Evolutionary conservation across 2,888 invertebrate species (phyloP).

Genomic region (Mystacides longicornis): DNA sequence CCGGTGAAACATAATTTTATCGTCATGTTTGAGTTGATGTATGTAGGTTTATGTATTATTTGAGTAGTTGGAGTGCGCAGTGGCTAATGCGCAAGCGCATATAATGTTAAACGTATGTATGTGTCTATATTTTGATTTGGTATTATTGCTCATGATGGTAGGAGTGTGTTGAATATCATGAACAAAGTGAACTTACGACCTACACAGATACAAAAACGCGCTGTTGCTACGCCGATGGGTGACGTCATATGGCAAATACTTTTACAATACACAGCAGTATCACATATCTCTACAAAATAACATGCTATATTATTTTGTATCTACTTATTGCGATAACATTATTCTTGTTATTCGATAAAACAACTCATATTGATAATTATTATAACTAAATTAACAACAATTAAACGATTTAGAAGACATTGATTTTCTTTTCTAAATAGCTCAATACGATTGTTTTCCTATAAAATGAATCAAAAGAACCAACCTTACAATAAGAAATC

Average conservation of each 20-base stretch:
- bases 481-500: too few relatives aligned
- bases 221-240: slow-evolving; percentile 22
- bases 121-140: background rate
- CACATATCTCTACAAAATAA: background rate
- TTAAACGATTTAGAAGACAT: too few relatives aligned
- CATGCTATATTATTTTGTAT: background rate
- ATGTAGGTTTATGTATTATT: slow-evolving; percentile 2
- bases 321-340: too few relatives aligned
- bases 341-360: too few relatives aligned
- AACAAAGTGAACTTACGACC: slow-evolving; percentile 23
- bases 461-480: too few relatives aligned
- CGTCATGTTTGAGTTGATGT: slow-evolving; percentile 7
- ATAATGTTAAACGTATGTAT: background rate
- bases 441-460: too few relatives aligned
- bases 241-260: slow-evolving; percentile 20
- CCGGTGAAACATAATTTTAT: slow-evolving; percentile 19
- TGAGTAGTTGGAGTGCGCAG: slow-evolving; percentile 4
- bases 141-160: background rate
- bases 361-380: too few relatives aligned
- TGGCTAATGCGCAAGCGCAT: slow-evolving; percentile 3
- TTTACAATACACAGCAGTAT: background rate
- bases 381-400: too few relatives aligned
- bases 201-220: slow-evolving; percentile 10
- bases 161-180: slow-evolving; percentile 13
- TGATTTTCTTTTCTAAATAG: too few relatives aligned